phyloP scores from a whole-genome alignment of 2,797 vertebrate species.

The Cyprinodon diabolis region DNA sequence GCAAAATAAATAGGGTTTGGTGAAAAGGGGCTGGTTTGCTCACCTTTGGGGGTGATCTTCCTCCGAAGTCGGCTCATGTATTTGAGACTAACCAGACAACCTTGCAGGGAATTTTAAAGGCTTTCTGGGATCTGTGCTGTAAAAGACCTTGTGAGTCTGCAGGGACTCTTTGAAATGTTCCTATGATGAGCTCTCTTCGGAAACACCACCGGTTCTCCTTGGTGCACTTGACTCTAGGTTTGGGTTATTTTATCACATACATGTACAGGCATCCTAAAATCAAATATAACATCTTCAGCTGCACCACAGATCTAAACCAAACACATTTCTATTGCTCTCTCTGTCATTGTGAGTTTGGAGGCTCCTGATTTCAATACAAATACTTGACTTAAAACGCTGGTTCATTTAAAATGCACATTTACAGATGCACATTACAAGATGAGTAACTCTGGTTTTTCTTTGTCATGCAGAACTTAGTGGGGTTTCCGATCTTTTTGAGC shows the following conservation, averaged over 20 bases:
- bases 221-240: constrained; percentile 44
- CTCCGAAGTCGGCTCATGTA: constrained; percentile 51
- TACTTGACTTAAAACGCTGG: not conserved
- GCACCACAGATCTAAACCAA: constrained; percentile 29
- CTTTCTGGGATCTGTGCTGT: constrained; percentile 49
- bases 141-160: constrained; percentile 58
- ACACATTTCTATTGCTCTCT: constrained; percentile 18
- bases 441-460: constrained; percentile 12
- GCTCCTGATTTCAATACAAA: not conserved
- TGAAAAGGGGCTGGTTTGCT: constrained; percentile 27
- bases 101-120: constrained; percentile 60
- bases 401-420: constrained; percentile 20
- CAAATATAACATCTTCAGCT: constrained; percentile 36
- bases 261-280: constrained; percentile 19
- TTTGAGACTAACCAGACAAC: constrained; percentile 59
- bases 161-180: constrained; percentile 61
- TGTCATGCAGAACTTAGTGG: constrained; percentile 23
- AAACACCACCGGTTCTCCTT: constrained; percentile 55
- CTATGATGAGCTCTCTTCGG: constrained; percentile 59
- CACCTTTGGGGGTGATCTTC: constrained; percentile 44
- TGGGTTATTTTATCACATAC: constrained; percentile 41
- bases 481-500: constrained; percentile 29
- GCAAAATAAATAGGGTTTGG: not conserved
- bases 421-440: constrained; percentile 9
- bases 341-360: not conserved